Conservation (phyloP, 1,140 invertebrate species). For the Drosophila lini region DNA sequence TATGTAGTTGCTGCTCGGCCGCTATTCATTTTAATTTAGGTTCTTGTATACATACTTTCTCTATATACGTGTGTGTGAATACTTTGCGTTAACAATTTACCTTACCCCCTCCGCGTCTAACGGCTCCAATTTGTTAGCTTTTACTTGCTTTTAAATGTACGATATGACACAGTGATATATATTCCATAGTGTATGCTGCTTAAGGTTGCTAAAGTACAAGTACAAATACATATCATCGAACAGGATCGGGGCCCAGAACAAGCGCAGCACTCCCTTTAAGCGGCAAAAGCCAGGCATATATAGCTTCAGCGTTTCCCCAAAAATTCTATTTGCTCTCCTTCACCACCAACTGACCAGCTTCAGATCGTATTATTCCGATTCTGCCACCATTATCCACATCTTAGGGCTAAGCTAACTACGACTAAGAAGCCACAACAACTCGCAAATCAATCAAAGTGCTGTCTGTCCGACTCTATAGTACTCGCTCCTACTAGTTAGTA, state of each 20-base stretch:
- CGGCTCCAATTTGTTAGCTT: slow-evolving; percentile 46
- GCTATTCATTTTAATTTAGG: slow-evolving; percentile 75
- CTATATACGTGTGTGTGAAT: slow-evolving; percentile 54
- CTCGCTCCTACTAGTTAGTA: slow-evolving; percentile 20
- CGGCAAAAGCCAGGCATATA: slow-evolving; percentile 25
- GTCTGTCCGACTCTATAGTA: slow-evolving; percentile 20
- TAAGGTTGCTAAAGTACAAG: slow-evolving; percentile 66
- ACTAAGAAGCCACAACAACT: slow-evolving; percentile 78
- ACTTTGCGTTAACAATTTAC: slow-evolving; percentile 64
- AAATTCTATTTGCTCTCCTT: neutral
- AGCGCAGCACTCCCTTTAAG: slow-evolving; percentile 33
- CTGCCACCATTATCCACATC: slow-evolving; percentile 23
- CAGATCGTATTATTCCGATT: neutral
- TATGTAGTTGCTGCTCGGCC: slow-evolving; percentile 71
- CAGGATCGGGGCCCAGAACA: slow-evolving; percentile 49
- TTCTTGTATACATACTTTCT: slow-evolving; percentile 46
- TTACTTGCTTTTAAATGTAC: slow-evolving; percentile 76
- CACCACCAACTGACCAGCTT: slow-evolving; percentile 38
- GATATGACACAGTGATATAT: slow-evolving; percentile 82
- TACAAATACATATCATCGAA: slow-evolving; percentile 63
- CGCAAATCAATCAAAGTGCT: slow-evolving; percentile 64
- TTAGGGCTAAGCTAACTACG: slow-evolving; percentile 68
- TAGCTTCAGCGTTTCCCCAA: slow-evolving; percentile 19
- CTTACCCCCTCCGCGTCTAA: slow-evolving; percentile 1
- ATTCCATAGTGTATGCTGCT: slow-evolving; percentile 72